phyloP scores from a whole-genome alignment of 2,888 invertebrate genomes.

The Epinotia nisella region DNA sequence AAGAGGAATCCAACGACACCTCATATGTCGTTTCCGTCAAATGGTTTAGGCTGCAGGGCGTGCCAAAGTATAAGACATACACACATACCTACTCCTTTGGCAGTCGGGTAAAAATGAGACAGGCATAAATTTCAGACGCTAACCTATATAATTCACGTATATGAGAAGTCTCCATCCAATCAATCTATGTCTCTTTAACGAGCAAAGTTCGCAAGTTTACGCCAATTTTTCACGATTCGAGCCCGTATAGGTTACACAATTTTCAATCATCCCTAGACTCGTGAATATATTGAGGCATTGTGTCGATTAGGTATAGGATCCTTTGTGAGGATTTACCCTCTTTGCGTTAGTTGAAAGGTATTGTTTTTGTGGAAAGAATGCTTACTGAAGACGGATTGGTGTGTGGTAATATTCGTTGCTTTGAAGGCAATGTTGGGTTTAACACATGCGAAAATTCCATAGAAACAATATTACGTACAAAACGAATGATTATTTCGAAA shows the following conservation, averaged over 20 bases:
- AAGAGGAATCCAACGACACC: too few species aligned
- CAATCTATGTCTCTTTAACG: constrained; percentile 35
- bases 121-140: neutral
- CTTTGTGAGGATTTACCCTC: constrained; percentile 20
- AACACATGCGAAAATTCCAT: neutral
- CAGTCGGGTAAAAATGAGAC: too few species aligned
- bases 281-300: constrained; percentile 49
- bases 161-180: constrained; percentile 12
- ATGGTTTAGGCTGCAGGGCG: too few species aligned
- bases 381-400: too few species aligned
- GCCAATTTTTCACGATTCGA: constrained; percentile 37
- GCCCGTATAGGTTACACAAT: constrained; percentile 45
- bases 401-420: neutral
- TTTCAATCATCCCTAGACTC: constrained; percentile 53
- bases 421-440: neutral
- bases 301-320: constrained; percentile 5
- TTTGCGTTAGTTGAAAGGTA: neutral
- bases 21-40: too few species aligned
- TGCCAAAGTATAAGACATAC: too few species aligned
- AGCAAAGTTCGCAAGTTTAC: constrained; percentile 28
- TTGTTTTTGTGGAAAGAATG: constrained; percentile 3
- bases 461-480: too few species aligned
- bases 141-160: neutral
- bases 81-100: too few species aligned
- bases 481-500: too few species aligned